These are phyloP conservation scores for Ciconia stormi DNA, from an alignment of 2,113 vertebrate species.

Conservation along the genomic window DNA sequence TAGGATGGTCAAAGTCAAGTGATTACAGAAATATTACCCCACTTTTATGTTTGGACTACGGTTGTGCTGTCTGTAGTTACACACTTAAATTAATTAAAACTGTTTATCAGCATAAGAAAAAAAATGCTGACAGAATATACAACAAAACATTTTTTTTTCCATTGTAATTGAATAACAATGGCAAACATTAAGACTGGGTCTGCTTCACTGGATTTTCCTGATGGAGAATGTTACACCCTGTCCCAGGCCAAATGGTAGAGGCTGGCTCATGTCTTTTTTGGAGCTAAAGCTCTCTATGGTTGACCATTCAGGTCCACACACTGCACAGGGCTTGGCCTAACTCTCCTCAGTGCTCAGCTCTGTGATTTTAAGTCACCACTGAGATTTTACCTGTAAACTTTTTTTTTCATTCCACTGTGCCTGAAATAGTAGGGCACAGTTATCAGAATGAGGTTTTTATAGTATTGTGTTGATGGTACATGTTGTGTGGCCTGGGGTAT, in stretches of 20 bases:
- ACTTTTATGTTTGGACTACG: not conserved
- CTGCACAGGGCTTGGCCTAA: not conserved
- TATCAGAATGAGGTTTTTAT: not conserved
- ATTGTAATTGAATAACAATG: not conserved
- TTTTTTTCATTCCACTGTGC: not conserved
- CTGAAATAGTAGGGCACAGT: not conserved
- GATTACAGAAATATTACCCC: not conserved
- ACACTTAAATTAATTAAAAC: not conserved
- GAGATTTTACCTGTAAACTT: not conserved
- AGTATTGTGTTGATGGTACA: not conserved
- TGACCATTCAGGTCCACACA: not conserved
- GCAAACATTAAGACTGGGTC: not conserved
- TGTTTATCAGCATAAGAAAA: not conserved
- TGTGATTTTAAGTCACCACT: not conserved
- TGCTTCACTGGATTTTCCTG: not conserved
- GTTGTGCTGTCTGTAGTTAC: not conserved
- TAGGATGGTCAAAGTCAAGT: not conserved
- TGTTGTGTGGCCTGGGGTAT: not conserved
- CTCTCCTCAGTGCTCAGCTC: not conserved
- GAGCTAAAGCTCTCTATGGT: not conserved
- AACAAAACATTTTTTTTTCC: not conserved
- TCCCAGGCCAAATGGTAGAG: not conserved
- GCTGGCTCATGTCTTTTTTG: not conserved
- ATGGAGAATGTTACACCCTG: not conserved
- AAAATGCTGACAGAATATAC: not conserved